A percentile compares a stretch with the other conserved stretches of the same genome.
Conservation (phyloP, 2,113 vertebrate species). For the Scomber colias region DNA sequence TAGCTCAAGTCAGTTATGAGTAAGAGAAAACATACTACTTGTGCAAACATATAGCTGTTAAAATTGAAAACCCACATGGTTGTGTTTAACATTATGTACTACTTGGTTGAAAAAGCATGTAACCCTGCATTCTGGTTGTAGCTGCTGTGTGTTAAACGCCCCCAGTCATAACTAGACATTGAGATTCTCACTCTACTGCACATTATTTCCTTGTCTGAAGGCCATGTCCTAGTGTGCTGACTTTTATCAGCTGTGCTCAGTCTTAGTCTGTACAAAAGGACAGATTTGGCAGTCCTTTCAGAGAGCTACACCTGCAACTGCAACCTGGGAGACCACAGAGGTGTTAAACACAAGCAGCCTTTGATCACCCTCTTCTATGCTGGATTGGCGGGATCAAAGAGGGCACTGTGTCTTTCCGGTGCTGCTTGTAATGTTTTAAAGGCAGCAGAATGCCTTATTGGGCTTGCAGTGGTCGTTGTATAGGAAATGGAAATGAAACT, state of each 20-base stretch:
- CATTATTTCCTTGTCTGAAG: constrained; percentile 27
- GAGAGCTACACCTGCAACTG: constrained; percentile 48
- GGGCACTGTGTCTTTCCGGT: constrained; percentile 11
- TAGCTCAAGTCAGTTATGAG: not conserved
- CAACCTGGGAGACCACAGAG: constrained; percentile 44
- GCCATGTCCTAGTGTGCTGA: not conserved
- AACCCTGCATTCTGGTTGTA: constrained; percentile 13
- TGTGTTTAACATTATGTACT: not conserved
- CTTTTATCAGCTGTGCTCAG: constrained; percentile 24
- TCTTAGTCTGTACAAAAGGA: constrained; percentile 16
- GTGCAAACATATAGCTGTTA: not conserved
- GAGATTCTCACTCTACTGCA: not conserved
- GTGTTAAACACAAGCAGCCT: constrained; percentile 50
- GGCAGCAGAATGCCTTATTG: constrained; percentile 16
- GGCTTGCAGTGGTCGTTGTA: constrained; percentile 20
- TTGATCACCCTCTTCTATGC: constrained; percentile 59
- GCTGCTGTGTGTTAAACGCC: constrained; percentile 3
- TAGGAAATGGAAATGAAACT: constrained; percentile 47
- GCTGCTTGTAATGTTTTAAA: constrained; percentile 26
- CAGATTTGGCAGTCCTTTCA: constrained; percentile 22
- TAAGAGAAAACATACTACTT: not conserved
- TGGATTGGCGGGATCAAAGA: constrained; percentile 62
- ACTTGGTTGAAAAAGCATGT: not conserved
- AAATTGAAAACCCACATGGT: not conserved
- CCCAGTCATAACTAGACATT: not conserved